These are phyloP conservation scores for Meta bourneti DNA, from an alignment of 2,888 invertebrate species.

Conservation along the genomic window DNA sequence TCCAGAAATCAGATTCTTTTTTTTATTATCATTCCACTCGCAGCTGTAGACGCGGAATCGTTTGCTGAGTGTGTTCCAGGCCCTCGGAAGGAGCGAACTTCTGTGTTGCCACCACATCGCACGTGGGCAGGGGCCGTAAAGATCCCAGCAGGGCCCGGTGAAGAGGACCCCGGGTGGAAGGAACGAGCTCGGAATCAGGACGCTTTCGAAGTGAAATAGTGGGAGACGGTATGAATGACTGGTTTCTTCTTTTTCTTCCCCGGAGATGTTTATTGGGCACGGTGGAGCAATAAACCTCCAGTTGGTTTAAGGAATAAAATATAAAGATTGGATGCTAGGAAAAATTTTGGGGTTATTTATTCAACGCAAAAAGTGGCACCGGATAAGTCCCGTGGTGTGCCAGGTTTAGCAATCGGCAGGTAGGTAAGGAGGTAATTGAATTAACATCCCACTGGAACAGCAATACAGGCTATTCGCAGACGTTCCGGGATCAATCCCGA, in stretches of 20 bases:
- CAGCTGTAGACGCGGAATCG: constrained; percentile 52
- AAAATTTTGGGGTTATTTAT: not conserved
- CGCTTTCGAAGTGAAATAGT: not conserved
- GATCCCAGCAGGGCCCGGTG: constrained; percentile 44
- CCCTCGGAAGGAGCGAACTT: constrained; percentile 44
- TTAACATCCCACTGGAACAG: too few species aligned
- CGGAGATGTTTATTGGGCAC: not conserved
- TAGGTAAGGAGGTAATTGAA: not conserved
- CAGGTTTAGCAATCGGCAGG: not conserved
- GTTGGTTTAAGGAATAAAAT: not conserved
- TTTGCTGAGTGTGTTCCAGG: constrained; percentile 17
- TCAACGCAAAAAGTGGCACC: not conserved
- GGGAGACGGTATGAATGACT: not conserved
- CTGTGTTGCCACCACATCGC: constrained; percentile 64
- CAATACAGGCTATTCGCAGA: too few species aligned
- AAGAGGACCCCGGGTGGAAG: too few species aligned
- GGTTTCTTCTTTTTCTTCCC: not conserved
- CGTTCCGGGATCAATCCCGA: too few species aligned
- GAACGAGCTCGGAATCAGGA: too few species aligned
- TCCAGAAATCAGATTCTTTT: not conserved
- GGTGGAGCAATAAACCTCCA: not conserved
- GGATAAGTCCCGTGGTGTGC: not conserved
- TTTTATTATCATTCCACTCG: not conserved
- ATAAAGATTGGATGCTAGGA: not conserved
- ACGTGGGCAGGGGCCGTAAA: constrained; percentile 60